These are phyloP conservation scores for Etia nguti DNA, from an alignment of 2,113 vertebrate genomes.

Conservation along the genomic window DNA sequence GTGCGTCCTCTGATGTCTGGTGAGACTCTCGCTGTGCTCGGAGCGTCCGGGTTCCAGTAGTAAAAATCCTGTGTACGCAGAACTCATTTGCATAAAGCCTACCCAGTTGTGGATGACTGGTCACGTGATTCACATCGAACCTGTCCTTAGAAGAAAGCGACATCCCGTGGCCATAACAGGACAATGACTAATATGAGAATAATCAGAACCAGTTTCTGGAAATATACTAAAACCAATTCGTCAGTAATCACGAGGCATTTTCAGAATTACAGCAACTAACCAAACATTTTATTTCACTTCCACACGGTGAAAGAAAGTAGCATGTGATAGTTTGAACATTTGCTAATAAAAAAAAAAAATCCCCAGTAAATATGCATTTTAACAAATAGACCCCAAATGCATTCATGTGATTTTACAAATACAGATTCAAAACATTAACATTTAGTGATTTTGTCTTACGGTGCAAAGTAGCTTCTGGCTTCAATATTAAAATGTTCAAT, in stretches of 20 bases:
- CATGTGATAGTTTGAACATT: neutral
- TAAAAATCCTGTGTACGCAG: neutral
- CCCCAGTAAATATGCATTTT: neutral
- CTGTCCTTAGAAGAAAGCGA: neutral
- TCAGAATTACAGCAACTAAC: neutral
- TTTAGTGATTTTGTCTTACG: neutral
- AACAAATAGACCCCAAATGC: neutral
- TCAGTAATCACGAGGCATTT: neutral
- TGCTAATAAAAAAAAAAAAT: neutral
- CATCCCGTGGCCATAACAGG: neutral
- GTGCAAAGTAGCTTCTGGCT: neutral
- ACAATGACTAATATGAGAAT: neutral
- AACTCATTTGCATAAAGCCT: constrained; percentile 51
- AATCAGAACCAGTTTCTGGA: neutral
- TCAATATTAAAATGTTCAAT: neutral
- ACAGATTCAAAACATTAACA: neutral
- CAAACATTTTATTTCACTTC: neutral
- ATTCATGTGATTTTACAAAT: neutral
- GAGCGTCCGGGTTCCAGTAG: neutral
- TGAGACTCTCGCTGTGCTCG: neutral
- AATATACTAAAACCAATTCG: neutral
- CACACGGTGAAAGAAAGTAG: neutral
- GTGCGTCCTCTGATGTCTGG: neutral
- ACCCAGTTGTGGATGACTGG: neutral
- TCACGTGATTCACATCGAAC: neutral